phyloP scores from a whole-genome alignment of 2,888 invertebrate species.

The Leptinotarsa haldemani region DNA sequence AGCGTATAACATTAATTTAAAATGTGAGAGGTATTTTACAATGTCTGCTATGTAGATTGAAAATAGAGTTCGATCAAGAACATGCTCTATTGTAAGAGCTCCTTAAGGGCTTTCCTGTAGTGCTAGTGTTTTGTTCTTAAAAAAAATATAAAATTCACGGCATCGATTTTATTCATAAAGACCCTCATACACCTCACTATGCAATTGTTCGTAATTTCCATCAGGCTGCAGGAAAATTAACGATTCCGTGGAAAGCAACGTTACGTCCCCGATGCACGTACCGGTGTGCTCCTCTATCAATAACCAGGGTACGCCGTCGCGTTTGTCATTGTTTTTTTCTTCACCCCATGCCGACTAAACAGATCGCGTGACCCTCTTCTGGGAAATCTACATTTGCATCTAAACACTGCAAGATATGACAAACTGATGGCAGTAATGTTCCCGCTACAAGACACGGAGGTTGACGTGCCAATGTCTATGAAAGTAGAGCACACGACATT shows the following conservation, averaged over 20 bases:
- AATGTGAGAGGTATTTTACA: no score
- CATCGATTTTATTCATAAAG: neutral
- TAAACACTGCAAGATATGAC: slow-evolving; percentile 42
- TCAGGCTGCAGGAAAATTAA: neutral
- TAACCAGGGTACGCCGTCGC: neutral
- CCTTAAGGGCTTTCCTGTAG: no score
- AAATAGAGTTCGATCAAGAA: no score
- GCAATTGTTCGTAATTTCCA: slow-evolving; percentile 2
- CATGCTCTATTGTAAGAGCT: no score
- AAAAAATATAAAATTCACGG: no score
- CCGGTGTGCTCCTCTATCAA: neutral
- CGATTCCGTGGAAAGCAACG: neutral
- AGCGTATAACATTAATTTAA: no score
- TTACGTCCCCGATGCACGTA: neutral
- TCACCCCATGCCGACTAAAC: neutral
- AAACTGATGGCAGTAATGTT: slow-evolving; percentile 50
- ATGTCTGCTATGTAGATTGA: no score
- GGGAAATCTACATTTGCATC: slow-evolving; percentile 47
- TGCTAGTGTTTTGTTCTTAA: no score
- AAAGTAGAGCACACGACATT: neutral
- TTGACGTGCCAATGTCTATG: slow-evolving; percentile 5
- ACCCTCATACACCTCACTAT: neutral
- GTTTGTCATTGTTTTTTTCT: slow-evolving; percentile 24
- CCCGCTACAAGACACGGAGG: slow-evolving; percentile 27
- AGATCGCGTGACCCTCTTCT: slow-evolving; percentile 57